Conservation (phyloP, 30 jellyfish, hydroid and myxozoan genomes). For the Mastigias papua region DNA sequence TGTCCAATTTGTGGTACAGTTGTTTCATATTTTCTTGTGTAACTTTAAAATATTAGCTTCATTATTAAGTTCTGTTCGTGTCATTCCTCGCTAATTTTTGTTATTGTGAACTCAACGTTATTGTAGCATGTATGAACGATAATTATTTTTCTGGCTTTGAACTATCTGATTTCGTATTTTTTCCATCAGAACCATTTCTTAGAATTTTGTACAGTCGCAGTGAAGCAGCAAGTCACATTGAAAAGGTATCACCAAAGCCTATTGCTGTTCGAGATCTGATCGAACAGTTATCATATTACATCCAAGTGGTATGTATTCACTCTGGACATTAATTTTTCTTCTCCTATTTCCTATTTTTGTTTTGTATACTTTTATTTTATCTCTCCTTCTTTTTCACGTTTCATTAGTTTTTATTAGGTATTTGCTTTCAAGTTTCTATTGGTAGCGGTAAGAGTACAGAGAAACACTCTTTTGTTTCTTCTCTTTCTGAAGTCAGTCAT, state of each 20-base stretch:
- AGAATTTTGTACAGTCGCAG: conserved; percentile 80
- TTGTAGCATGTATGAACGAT: neutral
- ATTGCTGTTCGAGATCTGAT: conserved; percentile 67
- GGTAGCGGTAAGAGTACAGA: too few relatives aligned
- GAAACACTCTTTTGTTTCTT: too few relatives aligned
- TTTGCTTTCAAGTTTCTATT: too few relatives aligned
- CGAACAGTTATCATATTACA: conserved; percentile 57
- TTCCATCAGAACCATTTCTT: conserved; percentile 67
- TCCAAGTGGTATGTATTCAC: conserved; percentile 68
- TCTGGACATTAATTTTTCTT: neutral
- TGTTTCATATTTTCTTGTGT: neutral
- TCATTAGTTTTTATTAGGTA: too few relatives aligned
- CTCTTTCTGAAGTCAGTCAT: too few relatives aligned
- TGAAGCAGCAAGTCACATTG: conserved; percentile 65
- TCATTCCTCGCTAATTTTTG: neutral
- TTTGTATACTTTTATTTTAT: too few relatives aligned
- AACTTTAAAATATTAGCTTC: neutral
- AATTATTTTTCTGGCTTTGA: neutral
- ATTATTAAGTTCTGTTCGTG: too few relatives aligned
- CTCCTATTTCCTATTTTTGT: neutral
- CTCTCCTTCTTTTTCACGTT: too few relatives aligned
- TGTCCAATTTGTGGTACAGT: conserved; percentile 59
- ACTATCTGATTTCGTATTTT: neutral
- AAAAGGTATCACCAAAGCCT: conserved; percentile 68
- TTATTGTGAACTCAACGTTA: neutral